Conservation (phyloP, 2,797 vertebrate genomes). For the Eulemur rubriventer region DNA sequence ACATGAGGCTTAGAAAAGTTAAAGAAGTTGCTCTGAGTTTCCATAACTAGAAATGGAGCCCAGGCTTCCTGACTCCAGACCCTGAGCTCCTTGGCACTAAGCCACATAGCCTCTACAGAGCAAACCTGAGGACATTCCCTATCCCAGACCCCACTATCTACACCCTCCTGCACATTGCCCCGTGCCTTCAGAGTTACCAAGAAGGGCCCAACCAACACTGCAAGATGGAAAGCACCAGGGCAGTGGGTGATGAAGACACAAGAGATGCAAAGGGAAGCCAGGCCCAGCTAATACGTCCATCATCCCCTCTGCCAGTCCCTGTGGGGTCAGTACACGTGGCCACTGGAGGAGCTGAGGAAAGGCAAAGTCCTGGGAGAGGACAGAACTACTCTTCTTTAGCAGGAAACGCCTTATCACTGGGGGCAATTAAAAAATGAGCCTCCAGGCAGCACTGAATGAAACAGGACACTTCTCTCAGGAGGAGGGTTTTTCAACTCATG, state of each 20-base stretch:
- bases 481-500: neutral
- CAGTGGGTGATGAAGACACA: neutral
- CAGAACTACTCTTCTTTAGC: neutral
- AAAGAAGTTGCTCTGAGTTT: neutral
- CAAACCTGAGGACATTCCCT: neutral
- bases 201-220: neutral
- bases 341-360: neutral
- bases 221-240: neutral
- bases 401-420: neutral
- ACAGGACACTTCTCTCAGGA: neutral
- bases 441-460: neutral
- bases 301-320: rapidly evolving
- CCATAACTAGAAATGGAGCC: neutral
- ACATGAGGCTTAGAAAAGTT: neutral
- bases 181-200: neutral
- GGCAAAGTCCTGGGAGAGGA: neutral
- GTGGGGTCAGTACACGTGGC: neutral
- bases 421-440: neutral
- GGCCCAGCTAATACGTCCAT: too few species aligned
- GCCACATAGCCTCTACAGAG: neutral
- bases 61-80: neutral
- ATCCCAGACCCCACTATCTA: neutral
- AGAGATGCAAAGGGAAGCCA: neutral
- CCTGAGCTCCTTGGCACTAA: neutral
- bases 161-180: neutral